A percentile compares a stretch with the other conserved stretches of the same genome.
These are phyloP conservation scores for Cyprinus carpio DNA, from an alignment of 2,113 vertebrate genomes.

Conservation along the genomic window DNA sequence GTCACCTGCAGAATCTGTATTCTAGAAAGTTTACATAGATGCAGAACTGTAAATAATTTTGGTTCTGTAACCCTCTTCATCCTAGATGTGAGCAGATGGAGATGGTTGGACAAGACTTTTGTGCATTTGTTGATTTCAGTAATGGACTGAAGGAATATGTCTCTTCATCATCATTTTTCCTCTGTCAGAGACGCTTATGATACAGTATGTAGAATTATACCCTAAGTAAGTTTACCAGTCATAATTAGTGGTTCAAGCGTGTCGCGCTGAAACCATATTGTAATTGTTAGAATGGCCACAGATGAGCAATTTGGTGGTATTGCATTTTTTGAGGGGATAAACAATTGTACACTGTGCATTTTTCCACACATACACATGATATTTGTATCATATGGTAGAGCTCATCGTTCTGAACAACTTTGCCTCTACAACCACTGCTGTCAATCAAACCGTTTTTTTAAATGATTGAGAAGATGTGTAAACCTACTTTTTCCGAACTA, in stretches of 20 bases:
- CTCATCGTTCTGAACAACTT: too few species aligned
- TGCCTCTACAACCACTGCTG: too few species aligned
- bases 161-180: not conserved
- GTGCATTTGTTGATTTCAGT: conserved; percentile 11
- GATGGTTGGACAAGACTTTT: conserved; percentile 11
- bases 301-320: too few species aligned
- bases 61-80: not conserved
- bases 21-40: not conserved
- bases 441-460: too few species aligned
- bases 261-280: too few species aligned
- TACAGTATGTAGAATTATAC: not conserved
- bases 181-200: not conserved
- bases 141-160: not conserved
- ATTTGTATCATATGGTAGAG: too few species aligned
- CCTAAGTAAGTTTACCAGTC: not conserved
- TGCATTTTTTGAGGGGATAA: too few species aligned
- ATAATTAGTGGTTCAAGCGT: not conserved
- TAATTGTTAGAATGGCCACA: too few species aligned
- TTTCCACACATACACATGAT: too few species aligned
- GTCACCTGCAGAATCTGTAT: not conserved
- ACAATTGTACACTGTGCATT: too few species aligned
- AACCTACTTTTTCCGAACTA: too few species aligned
- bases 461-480: too few species aligned
- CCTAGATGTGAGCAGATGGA: not conserved
- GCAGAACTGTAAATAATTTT: conserved; percentile 4